These are phyloP conservation scores for Macrotrachela quadricornifera DNA, from an alignment of 1,140 invertebrate genomes.

Conservation along the genomic window DNA sequence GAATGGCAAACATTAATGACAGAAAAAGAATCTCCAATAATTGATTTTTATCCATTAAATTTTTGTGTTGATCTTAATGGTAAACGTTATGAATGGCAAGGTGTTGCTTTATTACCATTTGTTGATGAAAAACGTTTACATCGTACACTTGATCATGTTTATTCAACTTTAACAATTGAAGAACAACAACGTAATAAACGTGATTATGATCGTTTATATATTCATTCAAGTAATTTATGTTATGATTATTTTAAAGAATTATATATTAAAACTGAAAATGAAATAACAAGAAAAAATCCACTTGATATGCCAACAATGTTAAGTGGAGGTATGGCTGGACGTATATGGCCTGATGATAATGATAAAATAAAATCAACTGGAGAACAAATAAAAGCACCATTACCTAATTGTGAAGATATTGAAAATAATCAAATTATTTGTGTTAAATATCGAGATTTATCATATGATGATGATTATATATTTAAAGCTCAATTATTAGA, in stretches of 20 bases:
- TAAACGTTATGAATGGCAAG: conserved; percentile 98
- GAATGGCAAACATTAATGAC: conserved; percentile 85
- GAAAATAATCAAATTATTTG: conserved; percentile 1
- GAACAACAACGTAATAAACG: conserved; percentile 45
- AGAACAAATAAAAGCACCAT: background rate
- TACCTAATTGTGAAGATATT: background rate
- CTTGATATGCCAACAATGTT: background rate
- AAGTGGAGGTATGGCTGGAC: conserved; percentile 4
- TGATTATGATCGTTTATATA: conserved; percentile 58
- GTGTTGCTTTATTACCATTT: conserved; percentile 87
- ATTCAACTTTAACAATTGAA: conserved; percentile 49
- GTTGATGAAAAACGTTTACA: conserved; percentile 80
- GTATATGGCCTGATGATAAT: conserved; percentile 2
- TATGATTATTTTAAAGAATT: too few species aligned
- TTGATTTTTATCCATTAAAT: conserved; percentile 94
- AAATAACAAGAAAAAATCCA: background rate
- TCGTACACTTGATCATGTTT: conserved; percentile 57
- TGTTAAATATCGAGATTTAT: conserved; percentile 5
- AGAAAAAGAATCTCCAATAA: conserved; percentile 72
- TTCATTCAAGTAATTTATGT: conserved; percentile 19
- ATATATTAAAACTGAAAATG: too few species aligned
- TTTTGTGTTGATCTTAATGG: conserved; percentile 85
- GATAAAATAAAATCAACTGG: background rate
- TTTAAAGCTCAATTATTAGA: background rate
- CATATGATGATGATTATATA: conserved; percentile 1